Base-by-base conservation (phyloP, 2,113 vertebrate species). In the Desmodus rotundus region DNA sequence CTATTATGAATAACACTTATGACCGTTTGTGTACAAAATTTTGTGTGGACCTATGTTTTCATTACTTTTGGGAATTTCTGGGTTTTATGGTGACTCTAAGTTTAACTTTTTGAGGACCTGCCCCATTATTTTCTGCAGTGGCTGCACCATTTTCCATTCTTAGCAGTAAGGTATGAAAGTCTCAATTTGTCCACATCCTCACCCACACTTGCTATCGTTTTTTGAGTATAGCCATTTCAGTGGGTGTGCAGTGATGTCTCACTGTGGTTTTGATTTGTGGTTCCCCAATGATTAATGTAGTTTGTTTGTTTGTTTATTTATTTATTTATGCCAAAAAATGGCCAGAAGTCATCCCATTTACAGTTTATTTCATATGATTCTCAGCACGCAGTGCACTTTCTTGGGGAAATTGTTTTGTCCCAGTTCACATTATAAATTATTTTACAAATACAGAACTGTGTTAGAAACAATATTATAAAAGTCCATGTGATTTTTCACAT, bases 401-500 rank as follows among this genome's bases (percentile, higher is more conserved):
- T 52, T 22, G 1, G 70, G 61, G 14, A 24, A 95, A 95, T 41
- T 65, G n/a, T 65, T 95, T 97, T 91, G 88, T 58, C 97, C 67
- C 97, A 95, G 96, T 96, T 97, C 96, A 98, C 97, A 93, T 98
- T 97, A 99, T 99, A 99, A 99, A 99, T 99, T 98, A 98, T 98
- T 98, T 98, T 98, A 98, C 98, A 98, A 98, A 98, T 98, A 98
- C 96, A 98, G 97, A 98, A 95, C 96, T 97, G 96, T 96, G 92
- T 98, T 98, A 98, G 97, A 98, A 98, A 98, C n/a, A 36, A 45
- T 98, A 98, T 97, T 98, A 98, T 98, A 98, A 97, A 97, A 97
- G 96, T 92, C 90, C 94, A 28, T 97, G 97, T 83, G 97, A 97
- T 97, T 67, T 65, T 67, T 67, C 65, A 68, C 17, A 36, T 36